Evolutionary conservation across 2,113 vertebrate species (phyloP).

Genomic region (Hemibagrus wyckioides): DNA sequence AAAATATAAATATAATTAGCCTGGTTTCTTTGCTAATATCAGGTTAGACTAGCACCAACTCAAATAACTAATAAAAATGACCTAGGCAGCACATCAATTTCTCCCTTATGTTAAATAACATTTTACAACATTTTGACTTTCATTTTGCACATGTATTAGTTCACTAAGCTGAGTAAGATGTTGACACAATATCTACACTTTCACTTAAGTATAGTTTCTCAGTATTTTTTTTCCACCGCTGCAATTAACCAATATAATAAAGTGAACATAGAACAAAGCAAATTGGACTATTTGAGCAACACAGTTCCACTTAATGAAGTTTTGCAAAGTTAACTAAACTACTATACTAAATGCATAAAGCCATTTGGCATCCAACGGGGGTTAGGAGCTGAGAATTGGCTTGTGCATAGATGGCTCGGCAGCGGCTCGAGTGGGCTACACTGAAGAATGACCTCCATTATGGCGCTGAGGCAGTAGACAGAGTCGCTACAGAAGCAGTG

Average conservation of each 20-base stretch:
- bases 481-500: slow-evolving; percentile 18
- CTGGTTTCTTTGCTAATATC: no score
- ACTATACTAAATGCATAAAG: slow-evolving; percentile 9
- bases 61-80: no score
- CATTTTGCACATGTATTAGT: no score
- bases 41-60: no score
- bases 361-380: slow-evolving; percentile 23
- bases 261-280: not conserved
- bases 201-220: not conserved
- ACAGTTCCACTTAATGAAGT: slow-evolving; percentile 1
- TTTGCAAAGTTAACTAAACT: slow-evolving; percentile 35
- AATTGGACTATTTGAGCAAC: not conserved
- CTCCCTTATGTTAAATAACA: not conserved
- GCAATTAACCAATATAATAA: not conserved
- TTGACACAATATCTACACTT: not conserved
- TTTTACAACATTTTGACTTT: not conserved
- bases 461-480: slow-evolving; percentile 18
- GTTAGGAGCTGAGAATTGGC: slow-evolving; percentile 31
- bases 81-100: no score
- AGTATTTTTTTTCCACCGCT: not conserved
- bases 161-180: not conserved
- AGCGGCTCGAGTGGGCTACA: slow-evolving; percentile 30
- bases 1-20: no score
- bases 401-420: slow-evolving; percentile 13
- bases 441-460: slow-evolving; percentile 36